phyloP scores from a whole-genome alignment of 2,888 invertebrate genomes.

The Argyra leucocephala region DNA sequence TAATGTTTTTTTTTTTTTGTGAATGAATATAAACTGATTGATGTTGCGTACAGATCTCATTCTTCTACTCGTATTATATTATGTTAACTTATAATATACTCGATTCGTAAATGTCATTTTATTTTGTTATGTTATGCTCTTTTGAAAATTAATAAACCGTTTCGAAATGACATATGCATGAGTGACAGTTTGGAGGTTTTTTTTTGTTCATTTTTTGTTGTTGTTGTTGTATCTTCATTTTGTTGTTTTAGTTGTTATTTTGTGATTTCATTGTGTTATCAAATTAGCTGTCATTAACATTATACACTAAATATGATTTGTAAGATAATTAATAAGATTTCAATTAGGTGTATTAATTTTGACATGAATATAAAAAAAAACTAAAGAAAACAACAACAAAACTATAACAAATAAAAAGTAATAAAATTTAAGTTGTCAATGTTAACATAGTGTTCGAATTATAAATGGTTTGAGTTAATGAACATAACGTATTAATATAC shows the following conservation, averaged over 20 bases:
- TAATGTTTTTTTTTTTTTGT: too few species aligned
- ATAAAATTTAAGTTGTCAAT: conserved; percentile 2
- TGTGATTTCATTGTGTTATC: background rate
- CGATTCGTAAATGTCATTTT: too few species aligned
- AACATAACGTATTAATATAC: too few species aligned
- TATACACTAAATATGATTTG: background rate
- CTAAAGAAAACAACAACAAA: background rate
- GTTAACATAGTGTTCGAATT: background rate
- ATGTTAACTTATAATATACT: too few species aligned
- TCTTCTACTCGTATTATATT: too few species aligned
- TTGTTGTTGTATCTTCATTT: background rate
- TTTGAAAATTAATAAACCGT: conserved; percentile 3
- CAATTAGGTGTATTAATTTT: conserved; percentile 1
- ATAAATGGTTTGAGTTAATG: too few species aligned
- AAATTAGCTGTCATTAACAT: background rate
- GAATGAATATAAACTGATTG: too few species aligned
- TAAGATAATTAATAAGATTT: background rate
- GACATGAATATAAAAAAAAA: background rate
- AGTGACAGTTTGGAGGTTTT: background rate
- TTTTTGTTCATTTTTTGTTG: background rate
- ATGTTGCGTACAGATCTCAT: too few species aligned
- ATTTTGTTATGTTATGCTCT: background rate
- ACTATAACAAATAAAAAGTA: too few species aligned
- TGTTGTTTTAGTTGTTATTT: background rate
- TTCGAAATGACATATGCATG: background rate